A percentile compares a stretch with the other conserved stretches of the same genome.
These are phyloP conservation scores for Danionella dracula DNA, from an alignment of 2,797 vertebrate species.

Conservation along the genomic window DNA sequence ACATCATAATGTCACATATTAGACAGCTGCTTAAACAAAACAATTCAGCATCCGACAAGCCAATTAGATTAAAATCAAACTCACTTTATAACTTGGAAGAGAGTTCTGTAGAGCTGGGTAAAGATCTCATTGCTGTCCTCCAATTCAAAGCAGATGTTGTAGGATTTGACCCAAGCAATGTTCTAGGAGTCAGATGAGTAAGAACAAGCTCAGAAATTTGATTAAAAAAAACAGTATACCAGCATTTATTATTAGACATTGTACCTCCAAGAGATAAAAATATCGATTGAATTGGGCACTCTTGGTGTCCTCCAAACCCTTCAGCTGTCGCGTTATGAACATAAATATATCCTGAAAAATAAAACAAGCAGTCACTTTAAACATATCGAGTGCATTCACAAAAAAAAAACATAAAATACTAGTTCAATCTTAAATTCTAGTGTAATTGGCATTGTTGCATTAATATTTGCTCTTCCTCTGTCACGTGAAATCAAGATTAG, in stretches of 20 bases:
- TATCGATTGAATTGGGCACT: constrained; percentile 98
- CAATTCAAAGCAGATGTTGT: constrained; percentile 98
- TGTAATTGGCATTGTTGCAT: too few relatives aligned
- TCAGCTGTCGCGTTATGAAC: constrained; percentile 97
- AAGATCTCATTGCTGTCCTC: constrained; percentile 99
- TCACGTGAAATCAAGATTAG: too few relatives aligned
- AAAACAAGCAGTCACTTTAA: constrained; percentile 4
- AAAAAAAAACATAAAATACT: not conserved
- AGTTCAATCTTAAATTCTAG: too few relatives aligned
- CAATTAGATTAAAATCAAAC: constrained; percentile 57
- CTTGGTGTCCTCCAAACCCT: constrained; percentile 96
- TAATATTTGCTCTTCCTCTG: too few relatives aligned
- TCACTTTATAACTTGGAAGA: constrained; percentile 99
- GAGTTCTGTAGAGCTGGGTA: constrained; percentile 92
- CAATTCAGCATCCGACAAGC: too few relatives aligned
- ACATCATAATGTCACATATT: too few relatives aligned
- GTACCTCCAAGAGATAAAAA: constrained; percentile 97
- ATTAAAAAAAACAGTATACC: not conserved
- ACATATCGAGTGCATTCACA: not conserved
- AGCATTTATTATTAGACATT: constrained; percentile 15
- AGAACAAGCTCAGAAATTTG: constrained; percentile 3
- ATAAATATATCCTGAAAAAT: constrained; percentile 92
- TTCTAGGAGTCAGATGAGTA: constrained; percentile 67
- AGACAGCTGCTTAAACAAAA: too few relatives aligned
- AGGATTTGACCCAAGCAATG: constrained; percentile 98